These are phyloP conservation scores for Microcebus tavaratra DNA, from an alignment of 2,113 vertebrate genomes.

Conservation along the genomic window DNA sequence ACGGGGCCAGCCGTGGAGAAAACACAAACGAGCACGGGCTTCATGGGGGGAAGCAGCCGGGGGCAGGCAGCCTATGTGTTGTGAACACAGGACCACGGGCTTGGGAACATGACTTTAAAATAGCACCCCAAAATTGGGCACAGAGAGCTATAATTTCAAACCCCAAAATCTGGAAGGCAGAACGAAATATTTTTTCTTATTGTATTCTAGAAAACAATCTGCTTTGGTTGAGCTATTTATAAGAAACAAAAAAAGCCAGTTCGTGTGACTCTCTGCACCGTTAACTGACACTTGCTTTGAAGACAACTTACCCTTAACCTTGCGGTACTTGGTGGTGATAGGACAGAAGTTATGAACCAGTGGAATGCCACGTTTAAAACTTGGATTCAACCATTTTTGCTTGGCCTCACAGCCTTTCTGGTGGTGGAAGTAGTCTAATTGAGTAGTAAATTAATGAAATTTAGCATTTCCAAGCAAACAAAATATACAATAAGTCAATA, in stretches of 20 bases:
- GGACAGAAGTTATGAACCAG: not conserved
- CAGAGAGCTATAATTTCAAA: slow-evolving; percentile 36
- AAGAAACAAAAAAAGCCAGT: not conserved
- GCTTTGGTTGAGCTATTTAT: not conserved
- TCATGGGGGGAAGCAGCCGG: not conserved
- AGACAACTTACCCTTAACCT: not conserved
- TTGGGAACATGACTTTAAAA: not conserved
- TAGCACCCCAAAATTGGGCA: not conserved
- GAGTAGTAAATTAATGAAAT: not conserved
- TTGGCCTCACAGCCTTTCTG: not conserved
- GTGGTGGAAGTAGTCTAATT: not conserved
- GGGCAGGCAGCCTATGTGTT: not conserved
- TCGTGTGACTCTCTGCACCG: not conserved
- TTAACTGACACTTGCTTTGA: not conserved
- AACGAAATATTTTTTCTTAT: not conserved
- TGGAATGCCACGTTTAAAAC: not conserved
- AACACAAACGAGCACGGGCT: not conserved
- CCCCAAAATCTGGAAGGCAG: not conserved
- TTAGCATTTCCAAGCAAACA: not conserved
- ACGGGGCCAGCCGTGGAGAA: not conserved
- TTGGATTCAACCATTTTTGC: not conserved
- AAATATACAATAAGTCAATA: not conserved
- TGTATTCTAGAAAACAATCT: not conserved
- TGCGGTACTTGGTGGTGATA: not conserved
- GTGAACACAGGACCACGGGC: not conserved